phyloP scores from a whole-genome alignment of 2,888 invertebrate species.

The Abscondita cerata region DNA sequence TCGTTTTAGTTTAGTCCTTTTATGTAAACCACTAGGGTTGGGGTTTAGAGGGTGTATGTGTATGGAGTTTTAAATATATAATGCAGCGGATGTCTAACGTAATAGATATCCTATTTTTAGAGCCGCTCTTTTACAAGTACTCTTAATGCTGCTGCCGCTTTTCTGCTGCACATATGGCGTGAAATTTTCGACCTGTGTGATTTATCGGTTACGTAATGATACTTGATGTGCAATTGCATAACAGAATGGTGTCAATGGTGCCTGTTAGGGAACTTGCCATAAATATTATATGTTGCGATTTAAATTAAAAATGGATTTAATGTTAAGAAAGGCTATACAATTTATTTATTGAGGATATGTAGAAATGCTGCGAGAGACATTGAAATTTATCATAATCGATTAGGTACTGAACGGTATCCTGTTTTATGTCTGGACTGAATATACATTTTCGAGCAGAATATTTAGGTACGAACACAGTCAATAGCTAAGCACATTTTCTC shows the following conservation, averaged over 20 bases:
- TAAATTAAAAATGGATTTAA: no score
- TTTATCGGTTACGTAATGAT: conserved; percentile 13
- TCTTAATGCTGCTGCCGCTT: not conserved
- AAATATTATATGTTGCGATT: no score
- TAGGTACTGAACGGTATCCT: no score
- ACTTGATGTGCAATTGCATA: conserved; percentile 1
- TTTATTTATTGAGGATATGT: no score
- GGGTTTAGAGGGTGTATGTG: conserved; percentile 24
- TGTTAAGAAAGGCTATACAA: no score
- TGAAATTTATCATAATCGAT: no score
- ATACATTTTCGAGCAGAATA: no score
- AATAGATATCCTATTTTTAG: conserved; percentile 31
- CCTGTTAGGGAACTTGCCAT: no score
- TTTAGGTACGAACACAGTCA: no score
- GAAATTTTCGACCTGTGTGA: conserved; percentile 25
- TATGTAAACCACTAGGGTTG: conserved; percentile 23
- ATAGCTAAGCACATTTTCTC: no score
- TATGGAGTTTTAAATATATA: conserved; percentile 28
- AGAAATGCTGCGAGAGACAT: no score
- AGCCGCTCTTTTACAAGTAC: conserved; percentile 16
- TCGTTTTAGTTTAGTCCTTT: conserved; percentile 11
- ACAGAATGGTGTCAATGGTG: not conserved
- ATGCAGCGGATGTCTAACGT: conserved; percentile 30
- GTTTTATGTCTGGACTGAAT: no score
- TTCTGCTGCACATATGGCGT: conserved; percentile 23